Evolutionary conservation across 1,140 invertebrate species (phyloP).

Genomic region (Anoplolepis gracilipes): DNA sequence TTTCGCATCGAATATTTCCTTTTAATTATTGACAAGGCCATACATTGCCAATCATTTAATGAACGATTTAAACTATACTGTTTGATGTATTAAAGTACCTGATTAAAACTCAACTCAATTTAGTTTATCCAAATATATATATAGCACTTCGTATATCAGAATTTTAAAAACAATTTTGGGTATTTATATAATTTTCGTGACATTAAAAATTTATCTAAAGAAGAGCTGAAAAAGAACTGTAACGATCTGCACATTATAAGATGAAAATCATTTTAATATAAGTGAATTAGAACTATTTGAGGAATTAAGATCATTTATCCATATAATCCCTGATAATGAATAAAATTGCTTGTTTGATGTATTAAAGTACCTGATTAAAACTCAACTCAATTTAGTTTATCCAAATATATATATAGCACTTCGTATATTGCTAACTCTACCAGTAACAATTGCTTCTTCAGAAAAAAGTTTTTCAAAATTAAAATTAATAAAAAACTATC

Average conservation of each 20-base stretch:
- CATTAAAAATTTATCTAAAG: neutral
- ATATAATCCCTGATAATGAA: too few relatives aligned
- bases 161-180: neutral
- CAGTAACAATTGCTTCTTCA: too few relatives aligned
- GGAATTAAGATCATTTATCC: neutral
- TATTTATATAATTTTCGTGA: neutral
- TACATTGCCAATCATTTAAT: neutral
- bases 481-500: conserved; percentile 3
- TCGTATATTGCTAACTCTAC: too few relatives aligned
- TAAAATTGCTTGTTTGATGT: too few relatives aligned
- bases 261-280: neutral
- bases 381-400: too few relatives aligned
- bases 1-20: neutral
- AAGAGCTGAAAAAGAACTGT: neutral
- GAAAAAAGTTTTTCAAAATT: too few relatives aligned
- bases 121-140: too few relatives aligned
- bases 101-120: too few relatives aligned
- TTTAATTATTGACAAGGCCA: neutral
- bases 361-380: too few relatives aligned
- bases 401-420: too few relatives aligned
- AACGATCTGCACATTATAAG: neutral
- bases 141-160: neutral
- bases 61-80: neutral
- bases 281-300: neutral
- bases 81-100: too few relatives aligned